Conservation (phyloP, 2,113 vertebrate genomes). For the Eretmochelys imbricata region DNA sequence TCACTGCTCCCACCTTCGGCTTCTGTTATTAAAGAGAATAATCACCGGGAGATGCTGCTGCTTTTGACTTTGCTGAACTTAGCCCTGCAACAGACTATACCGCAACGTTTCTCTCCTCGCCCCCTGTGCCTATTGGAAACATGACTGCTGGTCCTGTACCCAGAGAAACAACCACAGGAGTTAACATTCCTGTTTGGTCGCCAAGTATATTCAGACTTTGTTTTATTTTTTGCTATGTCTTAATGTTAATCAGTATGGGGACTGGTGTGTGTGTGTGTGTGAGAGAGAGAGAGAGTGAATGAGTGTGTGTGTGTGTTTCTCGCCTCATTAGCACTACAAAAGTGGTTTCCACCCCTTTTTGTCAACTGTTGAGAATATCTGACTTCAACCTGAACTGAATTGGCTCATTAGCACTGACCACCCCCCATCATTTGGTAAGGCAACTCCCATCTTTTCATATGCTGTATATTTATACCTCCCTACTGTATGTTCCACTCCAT, state of each 20-base stretch:
- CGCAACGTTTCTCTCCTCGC: fast-evolving
- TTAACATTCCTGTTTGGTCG: too few relatives aligned
- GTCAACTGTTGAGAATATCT: too few relatives aligned
- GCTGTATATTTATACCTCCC: too few relatives aligned
- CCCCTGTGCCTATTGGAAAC: fast-evolving
- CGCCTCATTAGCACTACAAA: too few relatives aligned
- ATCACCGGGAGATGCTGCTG: fast-evolving
- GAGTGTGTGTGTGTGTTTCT: not conserved
- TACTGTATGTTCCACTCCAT: too few relatives aligned
- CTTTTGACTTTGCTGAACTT: not conserved
- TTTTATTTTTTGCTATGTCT: not conserved
- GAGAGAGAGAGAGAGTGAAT: too few relatives aligned
- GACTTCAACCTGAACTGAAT: too few relatives aligned
- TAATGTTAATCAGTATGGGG: fast-evolving
- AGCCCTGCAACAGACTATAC: fast-evolving
- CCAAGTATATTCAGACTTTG: not conserved
- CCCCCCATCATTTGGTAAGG: too few relatives aligned
- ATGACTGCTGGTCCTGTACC: fast-evolving
- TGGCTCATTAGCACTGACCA: too few relatives aligned
- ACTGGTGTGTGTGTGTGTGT: too few relatives aligned
- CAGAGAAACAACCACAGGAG: not conserved
- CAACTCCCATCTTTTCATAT: too few relatives aligned
- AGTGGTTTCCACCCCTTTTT: too few relatives aligned
- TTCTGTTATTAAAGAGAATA: not conserved
- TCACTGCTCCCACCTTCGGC: not conserved